These are phyloP conservation scores for Sarcophilus harrisii DNA, from an alignment of 2,797 vertebrate species.

Conservation along the genomic window DNA sequence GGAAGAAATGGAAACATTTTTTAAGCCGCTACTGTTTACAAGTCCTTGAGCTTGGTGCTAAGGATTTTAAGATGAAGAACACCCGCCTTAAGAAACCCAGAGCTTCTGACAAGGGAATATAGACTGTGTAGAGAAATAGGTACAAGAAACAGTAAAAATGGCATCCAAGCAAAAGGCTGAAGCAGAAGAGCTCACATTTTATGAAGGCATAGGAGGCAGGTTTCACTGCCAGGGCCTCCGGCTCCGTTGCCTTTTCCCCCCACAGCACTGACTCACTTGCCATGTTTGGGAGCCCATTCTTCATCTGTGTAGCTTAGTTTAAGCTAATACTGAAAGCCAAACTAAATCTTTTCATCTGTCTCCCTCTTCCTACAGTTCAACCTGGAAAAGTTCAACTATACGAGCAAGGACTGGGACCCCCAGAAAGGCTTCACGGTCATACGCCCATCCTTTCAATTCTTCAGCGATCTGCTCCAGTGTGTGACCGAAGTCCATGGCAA, in stretches of 20 bases:
- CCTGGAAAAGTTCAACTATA: constrained; percentile 48
- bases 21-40: too few relatives aligned
- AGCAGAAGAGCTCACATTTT: background rate
- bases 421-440: constrained; percentile 89
- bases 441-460: constrained; percentile 48
- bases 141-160: background rate
- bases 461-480: constrained; percentile 82
- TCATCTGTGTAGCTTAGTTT: background rate
- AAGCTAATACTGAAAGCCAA: background rate
- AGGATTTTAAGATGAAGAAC: too few relatives aligned
- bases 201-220: background rate
- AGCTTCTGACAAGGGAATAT: too few relatives aligned
- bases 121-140: background rate
- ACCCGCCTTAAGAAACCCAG: too few relatives aligned
- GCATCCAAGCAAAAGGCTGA: background rate
- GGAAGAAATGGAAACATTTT: too few relatives aligned
- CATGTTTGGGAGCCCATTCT: background rate
- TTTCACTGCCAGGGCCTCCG: background rate
- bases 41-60: too few relatives aligned
- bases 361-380: constrained; percentile 62
- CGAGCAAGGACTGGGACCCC: constrained; percentile 87
- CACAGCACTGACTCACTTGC: background rate
- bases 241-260: background rate
- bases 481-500: constrained; percentile 75
- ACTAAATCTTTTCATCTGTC: constrained; percentile 45